Evolutionary conservation across 2,113 vertebrate genomes (phyloP).

Genomic region (Oreochromis tanganicae): DNA sequence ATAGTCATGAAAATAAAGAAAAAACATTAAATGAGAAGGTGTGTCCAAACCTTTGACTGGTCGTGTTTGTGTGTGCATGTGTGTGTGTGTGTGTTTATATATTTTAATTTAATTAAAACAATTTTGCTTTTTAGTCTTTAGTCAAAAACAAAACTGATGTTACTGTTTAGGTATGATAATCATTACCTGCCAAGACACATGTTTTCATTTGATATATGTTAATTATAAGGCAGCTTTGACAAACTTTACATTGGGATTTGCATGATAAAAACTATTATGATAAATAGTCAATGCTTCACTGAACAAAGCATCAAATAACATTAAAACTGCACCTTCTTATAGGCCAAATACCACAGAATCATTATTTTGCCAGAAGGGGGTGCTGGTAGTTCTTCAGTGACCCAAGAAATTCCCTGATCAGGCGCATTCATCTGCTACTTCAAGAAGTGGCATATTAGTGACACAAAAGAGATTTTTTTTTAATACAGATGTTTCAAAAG

Average conservation of each 20-base stretch:
- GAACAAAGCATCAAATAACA: background rate
- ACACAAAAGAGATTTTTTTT: accelerated
- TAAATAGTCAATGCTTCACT: background rate
- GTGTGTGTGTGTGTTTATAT: background rate
- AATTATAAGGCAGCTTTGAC: background rate
- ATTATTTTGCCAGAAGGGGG: conserved; percentile 17
- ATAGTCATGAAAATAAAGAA: background rate
- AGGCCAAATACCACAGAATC: background rate
- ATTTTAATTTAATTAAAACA: background rate
- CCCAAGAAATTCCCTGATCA: background rate
- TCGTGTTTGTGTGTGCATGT: background rate
- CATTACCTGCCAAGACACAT: background rate
- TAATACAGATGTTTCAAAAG: background rate
- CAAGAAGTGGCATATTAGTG: background rate
- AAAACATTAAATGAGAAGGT: background rate
- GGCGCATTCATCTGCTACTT: background rate
- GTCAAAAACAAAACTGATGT: background rate
- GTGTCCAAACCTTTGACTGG: background rate
- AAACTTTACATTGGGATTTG: background rate
- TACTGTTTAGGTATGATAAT: background rate
- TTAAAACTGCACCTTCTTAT: background rate
- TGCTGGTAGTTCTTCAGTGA: background rate
- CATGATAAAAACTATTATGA: background rate
- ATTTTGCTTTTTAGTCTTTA: background rate
- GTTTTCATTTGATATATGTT: background rate